phyloP scores from a whole-genome alignment of 1,140 invertebrate genomes.

The Scaptodrosophila lebanonensis region DNA sequence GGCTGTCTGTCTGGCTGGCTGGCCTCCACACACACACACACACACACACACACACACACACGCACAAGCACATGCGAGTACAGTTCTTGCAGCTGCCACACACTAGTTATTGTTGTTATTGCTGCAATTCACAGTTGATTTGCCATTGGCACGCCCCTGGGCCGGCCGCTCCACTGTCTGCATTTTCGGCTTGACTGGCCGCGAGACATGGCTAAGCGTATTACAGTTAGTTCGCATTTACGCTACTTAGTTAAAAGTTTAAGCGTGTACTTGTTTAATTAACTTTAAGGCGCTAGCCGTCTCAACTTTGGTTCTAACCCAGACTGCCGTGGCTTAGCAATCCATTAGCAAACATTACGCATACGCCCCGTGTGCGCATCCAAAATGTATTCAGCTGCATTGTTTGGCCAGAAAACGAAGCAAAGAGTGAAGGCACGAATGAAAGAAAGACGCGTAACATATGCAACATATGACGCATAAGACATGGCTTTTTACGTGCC shows the following conservation, averaged over 20 bases:
- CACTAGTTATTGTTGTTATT: background rate
- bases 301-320: constrained; percentile 2
- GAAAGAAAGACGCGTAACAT: no score
- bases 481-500: no score
- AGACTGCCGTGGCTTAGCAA: no score
- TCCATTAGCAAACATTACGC: constrained; percentile 54
- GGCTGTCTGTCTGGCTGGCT: no score
- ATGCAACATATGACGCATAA: no score
- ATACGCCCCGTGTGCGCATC: constrained; percentile 49
- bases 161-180: constrained; percentile 10
- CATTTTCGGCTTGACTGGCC: constrained; percentile 51
- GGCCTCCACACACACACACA: no score
- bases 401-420: no score
- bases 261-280: constrained; percentile 9
- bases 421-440: no score
- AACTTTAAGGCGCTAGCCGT: no score
- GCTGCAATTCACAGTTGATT: constrained; percentile 61
- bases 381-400: constrained; percentile 46
- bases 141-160: constrained; percentile 11
- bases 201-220: constrained; percentile 54
- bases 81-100: no score
- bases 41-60: no score
- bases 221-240: constrained; percentile 41
- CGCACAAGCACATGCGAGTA: no score
- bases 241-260: constrained; percentile 53